These are phyloP conservation scores for Poeciliopsis gracilis DNA, from an alignment of 2,797 vertebrate species.

Conservation along the genomic window DNA sequence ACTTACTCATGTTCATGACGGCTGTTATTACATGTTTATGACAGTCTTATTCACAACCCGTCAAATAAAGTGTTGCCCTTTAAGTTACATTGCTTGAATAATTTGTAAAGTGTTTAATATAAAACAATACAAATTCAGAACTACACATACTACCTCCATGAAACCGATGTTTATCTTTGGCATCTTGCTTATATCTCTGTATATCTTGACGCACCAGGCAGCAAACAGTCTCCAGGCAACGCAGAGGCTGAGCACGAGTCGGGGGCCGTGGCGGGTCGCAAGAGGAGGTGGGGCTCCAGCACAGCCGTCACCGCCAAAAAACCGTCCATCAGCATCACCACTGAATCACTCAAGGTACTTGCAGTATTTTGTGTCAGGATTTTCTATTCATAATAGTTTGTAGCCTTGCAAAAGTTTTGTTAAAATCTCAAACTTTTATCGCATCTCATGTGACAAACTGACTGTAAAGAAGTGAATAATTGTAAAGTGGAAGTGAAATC, in stretches of 20 bases:
- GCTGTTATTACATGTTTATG: too few relatives aligned
- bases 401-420: neutral
- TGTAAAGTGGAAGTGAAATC: neutral
- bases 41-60: too few relatives aligned
- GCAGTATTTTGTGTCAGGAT: neutral
- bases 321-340: slow-evolving; percentile 93
- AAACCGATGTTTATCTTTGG: neutral
- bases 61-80: too few relatives aligned
- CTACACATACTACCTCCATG: neutral
- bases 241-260: slow-evolving; percentile 79
- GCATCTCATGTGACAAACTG: neutral
- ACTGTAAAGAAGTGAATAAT: neutral
- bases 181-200: neutral
- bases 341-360: slow-evolving; percentile 90
- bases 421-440: neutral
- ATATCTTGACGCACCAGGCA: slow-evolving; percentile 57
- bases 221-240: slow-evolving; percentile 71
- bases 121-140: neutral
- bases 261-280: slow-evolving; percentile 80
- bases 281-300: slow-evolving; percentile 92
- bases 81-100: neutral
- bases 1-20: too few relatives aligned
- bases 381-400: neutral
- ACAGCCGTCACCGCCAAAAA: slow-evolving; percentile 90
- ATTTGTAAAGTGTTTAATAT: neutral